These are phyloP conservation scores for Thaumatotibia leucotreta DNA, from an alignment of 1,140 invertebrate genomes.

Conservation along the genomic window DNA sequence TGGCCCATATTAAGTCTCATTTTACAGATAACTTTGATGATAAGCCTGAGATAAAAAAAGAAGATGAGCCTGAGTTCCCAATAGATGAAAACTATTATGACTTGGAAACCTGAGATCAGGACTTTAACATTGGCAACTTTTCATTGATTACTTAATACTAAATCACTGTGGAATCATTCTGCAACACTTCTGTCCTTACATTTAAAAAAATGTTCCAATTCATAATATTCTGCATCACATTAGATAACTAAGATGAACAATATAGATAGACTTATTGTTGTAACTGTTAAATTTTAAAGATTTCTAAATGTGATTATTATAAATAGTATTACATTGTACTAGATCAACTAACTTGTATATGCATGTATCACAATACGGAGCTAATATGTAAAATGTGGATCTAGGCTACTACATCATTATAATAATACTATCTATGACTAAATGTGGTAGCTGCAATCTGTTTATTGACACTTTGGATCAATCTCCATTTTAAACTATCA, in stretches of 20 bases:
- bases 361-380: background rate
- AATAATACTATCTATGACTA: background rate
- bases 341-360: background rate
- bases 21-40: conserved; percentile 66
- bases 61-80: conserved; percentile 51
- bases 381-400: background rate
- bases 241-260: background rate
- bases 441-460: background rate
- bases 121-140: conserved; percentile 20
- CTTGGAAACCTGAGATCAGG: conserved; percentile 55
- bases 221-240: background rate
- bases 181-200: background rate
- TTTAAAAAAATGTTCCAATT: background rate
- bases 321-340: background rate
- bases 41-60: conserved; percentile 61
- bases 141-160: conserved; percentile 14
- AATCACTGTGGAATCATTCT: background rate
- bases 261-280: background rate
- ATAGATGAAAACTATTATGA: conserved; percentile 65
- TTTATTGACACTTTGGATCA: background rate
- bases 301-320: conserved; percentile 5
- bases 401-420: background rate
- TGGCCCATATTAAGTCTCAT: conserved; percentile 78
- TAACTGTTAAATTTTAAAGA: background rate
- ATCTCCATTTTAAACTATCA: background rate